phyloP scores from a whole-genome alignment of 1,140 invertebrate species.

The Papilio xuthus region DNA sequence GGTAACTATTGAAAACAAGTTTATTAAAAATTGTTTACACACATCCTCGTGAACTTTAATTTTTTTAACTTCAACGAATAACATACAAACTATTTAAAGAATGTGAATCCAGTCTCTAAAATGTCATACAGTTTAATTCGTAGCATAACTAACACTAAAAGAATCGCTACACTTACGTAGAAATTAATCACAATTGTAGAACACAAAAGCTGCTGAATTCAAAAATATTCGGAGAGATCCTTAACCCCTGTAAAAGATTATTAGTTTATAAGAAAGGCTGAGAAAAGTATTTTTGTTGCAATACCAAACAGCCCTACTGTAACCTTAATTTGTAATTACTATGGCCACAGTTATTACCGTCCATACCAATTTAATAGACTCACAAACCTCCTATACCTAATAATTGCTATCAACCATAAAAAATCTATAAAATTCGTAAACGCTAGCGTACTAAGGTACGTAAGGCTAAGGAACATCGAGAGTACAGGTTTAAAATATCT shows the following conservation, averaged over 20 bases:
- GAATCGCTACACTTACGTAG: too few species aligned
- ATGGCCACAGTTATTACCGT: neutral
- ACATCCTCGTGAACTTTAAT: neutral
- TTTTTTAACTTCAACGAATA: neutral
- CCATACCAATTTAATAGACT: neutral
- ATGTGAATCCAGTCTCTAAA: too few species aligned
- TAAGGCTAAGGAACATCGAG: neutral
- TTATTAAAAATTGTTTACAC: neutral
- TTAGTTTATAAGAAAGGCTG: too few species aligned
- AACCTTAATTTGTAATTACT: neutral
- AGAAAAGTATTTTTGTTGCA: neutral
- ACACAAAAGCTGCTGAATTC: too few species aligned
- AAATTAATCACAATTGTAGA: too few species aligned
- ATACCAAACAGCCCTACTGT: neutral
- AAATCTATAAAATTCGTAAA: conserved; percentile 17
- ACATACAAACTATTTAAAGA: neutral
- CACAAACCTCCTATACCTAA: neutral
- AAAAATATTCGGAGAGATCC: too few species aligned
- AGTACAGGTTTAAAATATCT: conserved; percentile 33
- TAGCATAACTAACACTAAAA: neutral
- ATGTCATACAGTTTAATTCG: neutral
- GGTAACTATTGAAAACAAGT: neutral
- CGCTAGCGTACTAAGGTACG: neutral
- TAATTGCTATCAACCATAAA: neutral
- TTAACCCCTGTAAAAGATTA: too few species aligned